A percentile compares a stretch with the other conserved stretches of the same genome.
phyloP scores from a whole-genome alignment of 2,888 invertebrate genomes.

The Phlogophora meticulosa region DNA sequence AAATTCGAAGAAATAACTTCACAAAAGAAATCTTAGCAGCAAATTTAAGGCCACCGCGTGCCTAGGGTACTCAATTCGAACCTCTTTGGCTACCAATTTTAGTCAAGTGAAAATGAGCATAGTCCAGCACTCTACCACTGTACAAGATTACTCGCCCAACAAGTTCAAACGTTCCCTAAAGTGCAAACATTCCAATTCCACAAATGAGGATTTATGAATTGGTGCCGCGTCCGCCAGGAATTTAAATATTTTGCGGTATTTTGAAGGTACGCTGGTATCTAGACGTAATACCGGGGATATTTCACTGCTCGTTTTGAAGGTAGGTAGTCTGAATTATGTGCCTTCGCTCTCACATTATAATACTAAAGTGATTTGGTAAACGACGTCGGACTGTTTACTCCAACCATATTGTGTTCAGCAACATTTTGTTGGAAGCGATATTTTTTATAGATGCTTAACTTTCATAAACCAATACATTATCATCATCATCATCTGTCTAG shows the following conservation, averaged over 20 bases:
- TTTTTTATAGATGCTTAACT: too few relatives aligned
- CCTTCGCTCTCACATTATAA: background rate
- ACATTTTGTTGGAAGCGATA: too few relatives aligned
- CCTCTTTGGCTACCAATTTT: too few relatives aligned
- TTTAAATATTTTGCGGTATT: constrained; percentile 60
- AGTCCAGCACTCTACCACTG: background rate
- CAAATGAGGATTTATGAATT: constrained; percentile 54
- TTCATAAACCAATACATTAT: too few relatives aligned
- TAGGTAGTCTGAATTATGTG: constrained; percentile 6
- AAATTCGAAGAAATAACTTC: background rate
- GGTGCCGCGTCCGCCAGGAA: constrained; percentile 37
- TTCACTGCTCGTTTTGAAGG: constrained; percentile 7
- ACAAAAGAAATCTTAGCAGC: background rate
- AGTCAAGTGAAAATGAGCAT: too few relatives aligned
- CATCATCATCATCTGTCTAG: too few relatives aligned
- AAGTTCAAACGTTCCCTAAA: constrained; percentile 18
- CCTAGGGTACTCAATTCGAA: too few relatives aligned
- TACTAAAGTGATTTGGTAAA: background rate
- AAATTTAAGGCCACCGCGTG: background rate
- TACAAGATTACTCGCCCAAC: background rate
- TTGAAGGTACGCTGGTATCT: constrained; percentile 19
- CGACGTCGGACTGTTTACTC: too few relatives aligned
- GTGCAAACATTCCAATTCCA: constrained; percentile 25
- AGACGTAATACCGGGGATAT: constrained; percentile 28
- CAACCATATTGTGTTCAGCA: too few relatives aligned